phyloP scores from a whole-genome alignment of 2,888 invertebrate species.

The Geophilus truncorum region DNA sequence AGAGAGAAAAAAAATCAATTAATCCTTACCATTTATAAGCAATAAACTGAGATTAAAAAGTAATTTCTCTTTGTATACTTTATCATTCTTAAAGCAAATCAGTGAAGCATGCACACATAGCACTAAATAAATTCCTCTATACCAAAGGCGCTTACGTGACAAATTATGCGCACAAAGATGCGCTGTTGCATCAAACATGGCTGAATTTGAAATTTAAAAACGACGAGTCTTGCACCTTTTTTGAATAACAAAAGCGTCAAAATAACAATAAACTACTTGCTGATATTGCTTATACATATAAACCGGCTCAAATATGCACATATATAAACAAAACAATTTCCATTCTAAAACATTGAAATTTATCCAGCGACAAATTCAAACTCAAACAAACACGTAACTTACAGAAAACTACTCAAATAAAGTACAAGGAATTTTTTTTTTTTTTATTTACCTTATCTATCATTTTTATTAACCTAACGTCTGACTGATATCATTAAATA shows the following conservation, averaged over 20 bases:
- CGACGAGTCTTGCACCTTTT: background rate
- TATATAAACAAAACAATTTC: background rate
- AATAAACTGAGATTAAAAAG: background rate
- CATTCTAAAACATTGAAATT: background rate
- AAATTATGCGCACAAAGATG: slow-evolving; percentile 12
- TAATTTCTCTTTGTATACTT: background rate
- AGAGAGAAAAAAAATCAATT: no score
- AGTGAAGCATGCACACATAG: background rate
- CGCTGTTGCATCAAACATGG: background rate
- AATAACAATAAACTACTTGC: background rate
- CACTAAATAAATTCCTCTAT: background rate
- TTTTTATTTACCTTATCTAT: background rate
- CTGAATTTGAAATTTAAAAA: background rate
- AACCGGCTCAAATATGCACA: background rate
- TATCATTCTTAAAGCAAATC: background rate
- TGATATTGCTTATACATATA: background rate
- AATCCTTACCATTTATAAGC: background rate
- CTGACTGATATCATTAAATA: background rate
- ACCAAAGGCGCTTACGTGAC: background rate
- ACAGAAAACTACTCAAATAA: background rate
- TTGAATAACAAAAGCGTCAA: slow-evolving; percentile 4
- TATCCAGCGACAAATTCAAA: background rate
- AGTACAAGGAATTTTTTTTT: no score
- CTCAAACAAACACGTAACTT: background rate
- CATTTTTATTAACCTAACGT: no score